phyloP scores from a whole-genome alignment of 2,113 vertebrate genomes.

The Etheostoma spectabile region DNA sequence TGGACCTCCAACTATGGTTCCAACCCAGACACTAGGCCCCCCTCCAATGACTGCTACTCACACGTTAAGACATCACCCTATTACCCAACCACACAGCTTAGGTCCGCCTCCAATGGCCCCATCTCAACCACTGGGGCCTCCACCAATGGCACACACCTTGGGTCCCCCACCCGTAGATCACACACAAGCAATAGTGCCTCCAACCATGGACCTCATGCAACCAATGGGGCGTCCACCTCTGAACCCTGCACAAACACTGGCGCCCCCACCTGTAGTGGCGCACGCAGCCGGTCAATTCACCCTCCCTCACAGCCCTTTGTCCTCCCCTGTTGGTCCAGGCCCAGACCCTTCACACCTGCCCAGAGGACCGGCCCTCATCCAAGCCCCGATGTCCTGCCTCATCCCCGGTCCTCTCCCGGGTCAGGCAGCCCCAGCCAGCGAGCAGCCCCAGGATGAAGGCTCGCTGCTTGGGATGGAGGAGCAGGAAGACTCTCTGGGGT shows the following conservation, averaged over 20 bases:
- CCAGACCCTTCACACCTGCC: slow-evolving; percentile 85
- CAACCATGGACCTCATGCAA: slow-evolving; percentile 67
- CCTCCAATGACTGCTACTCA: slow-evolving; percentile 66
- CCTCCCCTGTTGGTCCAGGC: slow-evolving; percentile 59
- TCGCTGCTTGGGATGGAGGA: slow-evolving; percentile 83
- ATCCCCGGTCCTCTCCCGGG: slow-evolving; percentile 57
- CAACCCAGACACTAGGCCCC: slow-evolving; percentile 59
- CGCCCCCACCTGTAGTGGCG: slow-evolving; percentile 69
- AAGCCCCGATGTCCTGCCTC: slow-evolving; percentile 49
- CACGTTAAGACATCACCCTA: slow-evolving; percentile 69
- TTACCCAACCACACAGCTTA: slow-evolving; percentile 75
- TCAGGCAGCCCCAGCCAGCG: slow-evolving; percentile 82
- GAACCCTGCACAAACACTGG: slow-evolving; percentile 73
- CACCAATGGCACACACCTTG: slow-evolving; percentile 67
- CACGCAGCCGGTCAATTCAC: slow-evolving; percentile 66
- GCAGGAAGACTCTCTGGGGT: slow-evolving; percentile 90
- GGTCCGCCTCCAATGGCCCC: slow-evolving; percentile 67
- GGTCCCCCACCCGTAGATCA: slow-evolving; percentile 68
- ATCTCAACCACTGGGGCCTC: slow-evolving; percentile 66
- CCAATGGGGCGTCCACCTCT: slow-evolving; percentile 65
- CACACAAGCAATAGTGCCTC: slow-evolving; percentile 70
- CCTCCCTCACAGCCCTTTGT: slow-evolving; percentile 75
- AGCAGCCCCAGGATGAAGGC: slow-evolving; percentile 89
- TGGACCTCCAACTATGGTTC: slow-evolving; percentile 67
- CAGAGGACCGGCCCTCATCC: slow-evolving; percentile 73